Evolutionary conservation across 2,797 vertebrate genomes (phyloP).

Genomic region (Meda fulgida): DNA sequence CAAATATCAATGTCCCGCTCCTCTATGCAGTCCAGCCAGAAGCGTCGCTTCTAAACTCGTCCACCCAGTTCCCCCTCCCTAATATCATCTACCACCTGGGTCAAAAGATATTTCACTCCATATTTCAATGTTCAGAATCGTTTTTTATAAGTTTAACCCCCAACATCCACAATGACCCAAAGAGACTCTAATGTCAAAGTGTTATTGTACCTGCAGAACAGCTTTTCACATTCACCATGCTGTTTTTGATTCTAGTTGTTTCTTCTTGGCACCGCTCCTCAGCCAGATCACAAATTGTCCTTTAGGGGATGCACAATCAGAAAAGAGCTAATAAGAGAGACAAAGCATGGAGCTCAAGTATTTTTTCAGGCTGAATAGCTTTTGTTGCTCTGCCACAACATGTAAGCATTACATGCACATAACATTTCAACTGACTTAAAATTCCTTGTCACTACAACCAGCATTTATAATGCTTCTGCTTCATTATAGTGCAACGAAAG

Average conservation of each 20-base stretch:
- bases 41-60: not conserved
- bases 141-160: constrained; percentile 14
- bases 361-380: constrained; percentile 8
- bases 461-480: constrained; percentile 2
- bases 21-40: constrained; percentile 6
- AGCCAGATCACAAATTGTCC: not conserved
- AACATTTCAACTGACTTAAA: not conserved
- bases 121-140: not conserved
- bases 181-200: constrained; percentile 29
- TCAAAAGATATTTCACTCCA: not conserved
- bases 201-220: constrained; percentile 8
- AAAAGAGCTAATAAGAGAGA: constrained; percentile 8
- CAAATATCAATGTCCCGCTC: constrained; percentile 23
- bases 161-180: not conserved
- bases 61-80: not conserved
- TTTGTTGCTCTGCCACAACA: constrained; percentile 39
- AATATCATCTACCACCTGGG: not conserved
- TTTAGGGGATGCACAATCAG: not conserved
- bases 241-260: constrained; percentile 19
- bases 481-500: constrained; percentile 31
- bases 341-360: constrained; percentile 17
- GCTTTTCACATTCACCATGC: not conserved
- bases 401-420: constrained; percentile 15
- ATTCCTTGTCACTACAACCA: not conserved
- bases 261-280: not conserved